These are phyloP conservation scores for Lycaena phlaeas DNA, from an alignment of 2,888 invertebrate species.

Conservation along the genomic window DNA sequence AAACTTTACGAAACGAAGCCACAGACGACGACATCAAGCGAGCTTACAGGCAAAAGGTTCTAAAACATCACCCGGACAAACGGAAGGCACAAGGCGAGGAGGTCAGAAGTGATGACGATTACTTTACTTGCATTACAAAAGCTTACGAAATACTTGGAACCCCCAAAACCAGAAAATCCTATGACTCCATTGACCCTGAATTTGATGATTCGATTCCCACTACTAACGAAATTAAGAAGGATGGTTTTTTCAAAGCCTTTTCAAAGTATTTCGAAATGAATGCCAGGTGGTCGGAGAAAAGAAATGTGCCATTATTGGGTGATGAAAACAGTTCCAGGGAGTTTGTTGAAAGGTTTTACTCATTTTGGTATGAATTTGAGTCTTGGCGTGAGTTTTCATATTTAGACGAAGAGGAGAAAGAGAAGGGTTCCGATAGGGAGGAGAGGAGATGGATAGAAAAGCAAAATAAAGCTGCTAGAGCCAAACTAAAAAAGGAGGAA, in stretches of 20 bases:
- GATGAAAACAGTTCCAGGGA: slow-evolving; percentile 83
- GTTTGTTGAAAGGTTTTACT: slow-evolving; percentile 94
- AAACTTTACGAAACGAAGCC: slow-evolving; percentile 85
- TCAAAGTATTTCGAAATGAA: slow-evolving; percentile 82
- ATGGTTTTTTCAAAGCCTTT: slow-evolving; percentile 81
- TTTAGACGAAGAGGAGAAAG: slow-evolving; percentile 98
- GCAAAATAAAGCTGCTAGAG: slow-evolving; percentile 93
- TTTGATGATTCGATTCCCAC: slow-evolving; percentile 92
- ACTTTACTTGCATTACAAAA: slow-evolving; percentile 98
- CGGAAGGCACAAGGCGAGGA: slow-evolving; percentile 92
- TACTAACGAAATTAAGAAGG: slow-evolving; percentile 81
- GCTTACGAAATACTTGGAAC: slow-evolving; percentile 94
- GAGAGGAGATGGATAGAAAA: slow-evolving; percentile 99
- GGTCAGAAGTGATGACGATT: slow-evolving; percentile 92
- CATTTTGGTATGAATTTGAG: slow-evolving; percentile 98
- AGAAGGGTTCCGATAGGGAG: slow-evolving; percentile 96
- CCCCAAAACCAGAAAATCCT: slow-evolving; percentile 86
- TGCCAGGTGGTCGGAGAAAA: slow-evolving; percentile 92
- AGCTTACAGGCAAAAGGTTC: slow-evolving; percentile 83
- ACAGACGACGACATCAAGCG: slow-evolving; percentile 94
- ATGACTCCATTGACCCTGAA: slow-evolving; percentile 96
- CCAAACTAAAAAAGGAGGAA: slow-evolving; percentile 97
- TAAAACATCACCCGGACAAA: slow-evolving; percentile 99
- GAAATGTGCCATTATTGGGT: slow-evolving; percentile 87
- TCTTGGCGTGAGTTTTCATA: slow-evolving; percentile 99